phyloP scores from a whole-genome alignment of 2,797 vertebrate species.

The Lithobates pipiens region DNA sequence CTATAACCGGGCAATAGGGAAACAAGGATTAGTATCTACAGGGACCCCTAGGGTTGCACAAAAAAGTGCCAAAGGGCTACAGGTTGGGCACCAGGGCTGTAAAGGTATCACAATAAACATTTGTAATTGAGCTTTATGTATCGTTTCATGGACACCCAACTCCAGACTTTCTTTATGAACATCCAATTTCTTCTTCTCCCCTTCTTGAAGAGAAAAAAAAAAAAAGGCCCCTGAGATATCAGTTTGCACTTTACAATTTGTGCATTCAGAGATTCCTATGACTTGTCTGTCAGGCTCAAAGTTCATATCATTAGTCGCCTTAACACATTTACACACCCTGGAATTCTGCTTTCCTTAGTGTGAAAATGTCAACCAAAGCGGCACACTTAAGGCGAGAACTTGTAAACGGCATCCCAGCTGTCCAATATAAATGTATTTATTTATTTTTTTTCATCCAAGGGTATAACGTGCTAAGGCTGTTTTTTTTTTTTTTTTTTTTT shows the following conservation, averaged over 20 bases:
- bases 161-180: too few relatives aligned
- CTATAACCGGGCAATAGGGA: too few relatives aligned
- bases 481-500: too few relatives aligned
- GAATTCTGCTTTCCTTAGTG: not conserved
- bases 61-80: too few relatives aligned
- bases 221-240: constrained; percentile 5
- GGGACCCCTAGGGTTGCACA: too few relatives aligned
- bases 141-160: too few relatives aligned
- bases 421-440: not conserved
- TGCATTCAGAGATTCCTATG: constrained; percentile 22
- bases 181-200: too few relatives aligned
- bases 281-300: constrained; percentile 16
- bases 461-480: not conserved
- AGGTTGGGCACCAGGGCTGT: too few relatives aligned
- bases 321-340: constrained; percentile 30
- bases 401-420: not conserved
- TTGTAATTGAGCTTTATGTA: too few relatives aligned
- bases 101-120: too few relatives aligned
- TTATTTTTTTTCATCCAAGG: not conserved
- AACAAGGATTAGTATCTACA: too few relatives aligned
- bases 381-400: constrained; percentile 10
- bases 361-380: constrained; percentile 7
- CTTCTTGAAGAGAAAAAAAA: too few relatives aligned
- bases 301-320: constrained; percentile 16
- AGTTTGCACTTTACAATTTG: not conserved